Percentiles rank a stretch among this genome's conserved stretches.
These are phyloP conservation scores for Stenolophus ochropezus DNA, from an alignment of 2,888 invertebrate genomes.

Conservation along the genomic window DNA sequence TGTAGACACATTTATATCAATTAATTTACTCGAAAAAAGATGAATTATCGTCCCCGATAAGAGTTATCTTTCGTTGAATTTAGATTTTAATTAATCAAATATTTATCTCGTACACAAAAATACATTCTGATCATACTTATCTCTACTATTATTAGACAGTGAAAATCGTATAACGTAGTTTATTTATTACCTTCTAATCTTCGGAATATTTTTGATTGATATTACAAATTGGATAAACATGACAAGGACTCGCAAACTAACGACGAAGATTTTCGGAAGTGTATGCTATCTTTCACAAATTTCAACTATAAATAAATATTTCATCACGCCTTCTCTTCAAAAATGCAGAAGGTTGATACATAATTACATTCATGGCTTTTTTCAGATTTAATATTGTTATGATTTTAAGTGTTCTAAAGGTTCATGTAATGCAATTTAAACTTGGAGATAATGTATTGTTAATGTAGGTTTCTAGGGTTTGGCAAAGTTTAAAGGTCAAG, in stretches of 20 bases:
- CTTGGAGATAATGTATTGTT: neutral
- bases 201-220: neutral
- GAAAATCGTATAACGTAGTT: conserved; percentile 1
- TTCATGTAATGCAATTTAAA: neutral
- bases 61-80: conserved; percentile 12
- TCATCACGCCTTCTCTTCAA: neutral
- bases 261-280: neutral
- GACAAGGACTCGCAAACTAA: neutral
- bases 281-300: neutral
- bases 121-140: neutral
- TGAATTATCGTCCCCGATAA: conserved; percentile 21
- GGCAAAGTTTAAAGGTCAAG: too few species aligned
- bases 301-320: neutral
- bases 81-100: conserved; percentile 33
- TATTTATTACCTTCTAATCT: conserved; percentile 13
- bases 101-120: conserved; percentile 14
- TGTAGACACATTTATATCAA: conserved; percentile 34
- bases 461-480: too few species aligned
- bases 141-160: conserved; percentile 22
- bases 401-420: neutral
- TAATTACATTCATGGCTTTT: neutral
- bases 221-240: too few species aligned
- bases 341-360: neutral
- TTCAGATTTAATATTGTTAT: neutral
- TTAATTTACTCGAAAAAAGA: conserved; percentile 9